These are phyloP conservation scores for Macrotus californicus DNA, from an alignment of 2,113 vertebrate species.

Conservation along the genomic window DNA sequence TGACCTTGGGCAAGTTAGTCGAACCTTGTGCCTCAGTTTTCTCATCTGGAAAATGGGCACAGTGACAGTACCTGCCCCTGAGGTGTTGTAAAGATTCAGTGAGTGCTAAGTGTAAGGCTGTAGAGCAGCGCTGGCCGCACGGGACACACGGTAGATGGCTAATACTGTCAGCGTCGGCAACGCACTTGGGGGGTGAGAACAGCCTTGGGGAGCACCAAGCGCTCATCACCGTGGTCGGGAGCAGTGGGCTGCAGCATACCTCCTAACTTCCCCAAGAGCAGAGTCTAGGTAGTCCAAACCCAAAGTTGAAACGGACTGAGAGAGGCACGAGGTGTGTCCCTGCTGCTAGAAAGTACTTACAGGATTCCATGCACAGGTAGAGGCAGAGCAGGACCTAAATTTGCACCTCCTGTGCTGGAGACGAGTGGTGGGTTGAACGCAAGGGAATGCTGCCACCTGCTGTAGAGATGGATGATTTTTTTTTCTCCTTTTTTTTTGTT, in stretches of 20 bases:
- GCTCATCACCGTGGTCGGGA: not conserved
- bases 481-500: not conserved
- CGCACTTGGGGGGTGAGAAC: not conserved
- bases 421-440: not conserved
- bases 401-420: not conserved
- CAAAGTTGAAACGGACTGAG: not conserved
- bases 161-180: rapidly evolving
- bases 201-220: not conserved
- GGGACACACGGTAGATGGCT: too few relatives aligned
- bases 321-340: not conserved
- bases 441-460: not conserved
- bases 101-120: not conserved
- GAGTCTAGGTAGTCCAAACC: not conserved
- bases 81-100: not conserved
- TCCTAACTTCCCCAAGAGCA: not conserved
- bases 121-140: rapidly evolving
- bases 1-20: too few relatives aligned
- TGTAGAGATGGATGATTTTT: not conserved
- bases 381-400: not conserved
- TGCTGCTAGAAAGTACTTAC: not conserved
- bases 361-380: not conserved
- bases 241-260: not conserved
- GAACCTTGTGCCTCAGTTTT: too few relatives aligned
- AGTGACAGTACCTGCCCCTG: not conserved
- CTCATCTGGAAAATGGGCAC: not conserved